Evolutionary conservation across 2,797 vertebrate genomes (phyloP).

Genomic region (Falco biarmicus): DNA sequence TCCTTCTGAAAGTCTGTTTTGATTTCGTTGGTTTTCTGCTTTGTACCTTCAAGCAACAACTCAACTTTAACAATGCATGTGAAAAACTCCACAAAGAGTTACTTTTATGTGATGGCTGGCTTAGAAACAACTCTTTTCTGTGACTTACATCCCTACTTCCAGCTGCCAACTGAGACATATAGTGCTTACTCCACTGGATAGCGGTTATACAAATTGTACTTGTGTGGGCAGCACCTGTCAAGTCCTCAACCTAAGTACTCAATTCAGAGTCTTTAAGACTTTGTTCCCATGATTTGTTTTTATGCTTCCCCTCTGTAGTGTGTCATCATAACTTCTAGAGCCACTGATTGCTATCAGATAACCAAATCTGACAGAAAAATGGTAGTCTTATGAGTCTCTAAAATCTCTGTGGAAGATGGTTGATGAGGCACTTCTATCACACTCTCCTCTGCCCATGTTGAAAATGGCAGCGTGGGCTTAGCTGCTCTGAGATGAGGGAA

Average conservation of each 20-base stretch:
- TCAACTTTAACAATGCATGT: slow-evolving; percentile 58
- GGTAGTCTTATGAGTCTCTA: neutral
- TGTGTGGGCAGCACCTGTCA: slow-evolving; percentile 66
- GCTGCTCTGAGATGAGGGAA: neutral
- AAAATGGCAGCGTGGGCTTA: neutral
- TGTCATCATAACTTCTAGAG: slow-evolving; percentile 12
- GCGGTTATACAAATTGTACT: slow-evolving; percentile 35
- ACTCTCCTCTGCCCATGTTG: neutral
- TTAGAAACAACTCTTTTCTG: slow-evolving; percentile 45
- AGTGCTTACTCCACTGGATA: slow-evolving; percentile 45
- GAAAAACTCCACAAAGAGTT: slow-evolving; percentile 43
- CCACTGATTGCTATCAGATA: slow-evolving; percentile 19
- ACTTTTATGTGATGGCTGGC: slow-evolving; percentile 47
- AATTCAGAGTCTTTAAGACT: neutral
- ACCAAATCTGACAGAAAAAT: slow-evolving; percentile 37
- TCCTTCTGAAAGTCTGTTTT: slow-evolving; percentile 68
- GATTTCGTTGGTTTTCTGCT: slow-evolving; percentile 60
- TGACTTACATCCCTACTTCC: neutral
- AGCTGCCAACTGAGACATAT: slow-evolving; percentile 13
- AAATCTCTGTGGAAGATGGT: neutral
- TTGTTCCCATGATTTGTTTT: slow-evolving; percentile 43
- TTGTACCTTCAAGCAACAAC: slow-evolving; percentile 58
- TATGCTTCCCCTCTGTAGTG: neutral
- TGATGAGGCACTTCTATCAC: neutral
- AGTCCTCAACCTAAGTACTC: slow-evolving; percentile 25